phyloP scores from a whole-genome alignment of 2,888 invertebrate genomes.

The Hypomecis atomaria region DNA sequence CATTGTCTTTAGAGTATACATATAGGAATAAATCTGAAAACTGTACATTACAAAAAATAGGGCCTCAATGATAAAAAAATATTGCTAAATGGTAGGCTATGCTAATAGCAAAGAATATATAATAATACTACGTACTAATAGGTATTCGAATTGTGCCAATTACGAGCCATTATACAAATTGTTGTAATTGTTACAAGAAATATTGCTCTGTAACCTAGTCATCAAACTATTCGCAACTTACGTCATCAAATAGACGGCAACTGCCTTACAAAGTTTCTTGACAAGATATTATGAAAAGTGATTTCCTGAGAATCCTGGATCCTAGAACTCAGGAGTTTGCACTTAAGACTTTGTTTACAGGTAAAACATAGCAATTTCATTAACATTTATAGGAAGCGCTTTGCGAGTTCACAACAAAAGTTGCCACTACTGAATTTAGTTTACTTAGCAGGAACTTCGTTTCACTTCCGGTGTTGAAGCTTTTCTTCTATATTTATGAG shows the following conservation, averaged over 20 bases:
- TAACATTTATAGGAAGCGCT: slow-evolving; percentile 26
- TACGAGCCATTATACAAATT: not conserved
- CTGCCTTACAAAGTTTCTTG: slow-evolving; percentile 14
- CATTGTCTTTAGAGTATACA: too few relatives aligned
- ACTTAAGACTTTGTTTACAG: slow-evolving; percentile 6
- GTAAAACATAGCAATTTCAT: slow-evolving; percentile 26
- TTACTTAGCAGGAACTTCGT: slow-evolving; percentile 25
- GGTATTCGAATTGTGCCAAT: not conserved
- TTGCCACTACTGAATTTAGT: slow-evolving; percentile 29
- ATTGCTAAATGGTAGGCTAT: too few relatives aligned
- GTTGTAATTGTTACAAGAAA: slow-evolving; percentile 8
- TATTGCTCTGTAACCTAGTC: slow-evolving; percentile 9
- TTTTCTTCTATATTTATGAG: slow-evolving; percentile 16
- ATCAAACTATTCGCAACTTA: slow-evolving; percentile 15
- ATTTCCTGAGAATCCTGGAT: slow-evolving; percentile 10
- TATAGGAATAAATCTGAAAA: too few relatives aligned
- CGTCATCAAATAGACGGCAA: slow-evolving; percentile 19
- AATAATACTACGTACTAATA: too few relatives aligned
- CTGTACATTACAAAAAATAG: too few relatives aligned
- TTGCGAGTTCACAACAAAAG: slow-evolving; percentile 27
- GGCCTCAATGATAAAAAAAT: too few relatives aligned
- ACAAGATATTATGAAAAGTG: slow-evolving; percentile 20
- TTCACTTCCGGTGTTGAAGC: slow-evolving; percentile 9
- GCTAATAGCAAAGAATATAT: too few relatives aligned
- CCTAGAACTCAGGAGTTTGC: not conserved